Conservation (phyloP, 2,113 vertebrate species). For the Onychostoma macrolepis region DNA sequence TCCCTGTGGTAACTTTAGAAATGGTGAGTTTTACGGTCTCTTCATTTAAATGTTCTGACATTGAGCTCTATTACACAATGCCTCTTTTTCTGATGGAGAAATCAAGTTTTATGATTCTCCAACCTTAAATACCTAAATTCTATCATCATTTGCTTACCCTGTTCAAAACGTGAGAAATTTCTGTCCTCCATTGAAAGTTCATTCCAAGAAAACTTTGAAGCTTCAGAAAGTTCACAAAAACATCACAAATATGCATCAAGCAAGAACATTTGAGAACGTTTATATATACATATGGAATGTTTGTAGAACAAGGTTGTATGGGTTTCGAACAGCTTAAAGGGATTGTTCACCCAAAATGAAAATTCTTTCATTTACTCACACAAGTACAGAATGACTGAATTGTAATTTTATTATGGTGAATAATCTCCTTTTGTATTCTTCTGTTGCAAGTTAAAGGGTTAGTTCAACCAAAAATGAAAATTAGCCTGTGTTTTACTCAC, state of each 20-base stretch:
- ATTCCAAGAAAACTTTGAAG: neutral
- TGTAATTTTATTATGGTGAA: neutral
- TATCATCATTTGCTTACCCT: neutral
- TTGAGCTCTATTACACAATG: neutral
- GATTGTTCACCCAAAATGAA: no score
- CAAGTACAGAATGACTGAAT: neutral
- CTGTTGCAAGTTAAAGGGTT: neutral
- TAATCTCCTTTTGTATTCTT: neutral
- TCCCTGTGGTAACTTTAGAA: neutral
- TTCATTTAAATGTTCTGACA: neutral
- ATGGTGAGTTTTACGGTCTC: neutral
- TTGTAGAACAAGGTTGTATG: neutral
- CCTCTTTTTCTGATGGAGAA: neutral
- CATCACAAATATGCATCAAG: no score
- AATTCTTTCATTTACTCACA: no score
- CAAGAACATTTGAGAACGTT: no score
- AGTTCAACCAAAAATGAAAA: no score
- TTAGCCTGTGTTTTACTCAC: no score
- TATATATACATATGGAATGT: no score
- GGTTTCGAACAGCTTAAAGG: neutral
- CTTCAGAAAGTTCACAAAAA: neutral
- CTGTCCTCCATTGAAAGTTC: neutral
- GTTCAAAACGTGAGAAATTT: neutral
- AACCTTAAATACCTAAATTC: neutral
- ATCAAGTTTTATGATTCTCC: neutral